A percentile compares a stretch with the other conserved stretches of the same genome.
These are phyloP conservation scores for Menidia beryllina DNA, from an alignment of 2,113 vertebrate species.

Conservation along the genomic window DNA sequence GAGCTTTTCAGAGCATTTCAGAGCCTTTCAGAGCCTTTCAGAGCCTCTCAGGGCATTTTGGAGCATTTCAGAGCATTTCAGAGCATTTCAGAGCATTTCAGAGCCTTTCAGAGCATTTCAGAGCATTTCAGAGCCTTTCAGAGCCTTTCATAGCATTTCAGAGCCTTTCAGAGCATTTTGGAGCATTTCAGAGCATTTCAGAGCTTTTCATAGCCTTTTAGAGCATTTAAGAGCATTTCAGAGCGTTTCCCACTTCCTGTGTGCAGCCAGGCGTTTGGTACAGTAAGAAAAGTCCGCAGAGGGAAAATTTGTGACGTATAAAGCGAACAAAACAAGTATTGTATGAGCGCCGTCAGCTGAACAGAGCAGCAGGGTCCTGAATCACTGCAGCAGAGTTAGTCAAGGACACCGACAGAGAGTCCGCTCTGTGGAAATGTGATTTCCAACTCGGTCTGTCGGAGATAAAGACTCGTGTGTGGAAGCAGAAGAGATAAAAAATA, in stretches of 20 bases:
- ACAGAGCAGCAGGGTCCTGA: slow-evolving; percentile 7
- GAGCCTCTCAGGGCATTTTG: too few relatives aligned
- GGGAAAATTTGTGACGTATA: slow-evolving; percentile 34
- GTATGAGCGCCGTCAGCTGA: slow-evolving; percentile 64
- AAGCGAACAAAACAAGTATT: slow-evolving; percentile 58
- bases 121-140: too few relatives aligned
- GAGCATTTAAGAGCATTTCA: too few relatives aligned
- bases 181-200: too few relatives aligned
- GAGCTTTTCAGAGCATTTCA: too few relatives aligned
- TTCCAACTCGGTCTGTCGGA: not conserved
- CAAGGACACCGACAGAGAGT: slow-evolving; percentile 31
- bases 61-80: too few relatives aligned
- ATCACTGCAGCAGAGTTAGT: slow-evolving; percentile 31
- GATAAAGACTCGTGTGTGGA: slow-evolving; percentile 40
- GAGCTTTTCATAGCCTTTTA: too few relatives aligned
- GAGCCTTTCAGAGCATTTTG: too few relatives aligned
- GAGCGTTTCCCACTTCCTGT: not conserved
- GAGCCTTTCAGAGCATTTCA: too few relatives aligned
- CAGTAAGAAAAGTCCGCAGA: slow-evolving; percentile 14
- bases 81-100: too few relatives aligned
- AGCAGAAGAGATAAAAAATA: not conserved
- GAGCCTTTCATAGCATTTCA: too few relatives aligned
- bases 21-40: too few relatives aligned
- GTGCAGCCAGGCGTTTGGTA: not conserved
- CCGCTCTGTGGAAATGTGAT: slow-evolving; percentile 39